Conservation (phyloP, 1,140 invertebrate genomes). For the Cotesia typhae region DNA sequence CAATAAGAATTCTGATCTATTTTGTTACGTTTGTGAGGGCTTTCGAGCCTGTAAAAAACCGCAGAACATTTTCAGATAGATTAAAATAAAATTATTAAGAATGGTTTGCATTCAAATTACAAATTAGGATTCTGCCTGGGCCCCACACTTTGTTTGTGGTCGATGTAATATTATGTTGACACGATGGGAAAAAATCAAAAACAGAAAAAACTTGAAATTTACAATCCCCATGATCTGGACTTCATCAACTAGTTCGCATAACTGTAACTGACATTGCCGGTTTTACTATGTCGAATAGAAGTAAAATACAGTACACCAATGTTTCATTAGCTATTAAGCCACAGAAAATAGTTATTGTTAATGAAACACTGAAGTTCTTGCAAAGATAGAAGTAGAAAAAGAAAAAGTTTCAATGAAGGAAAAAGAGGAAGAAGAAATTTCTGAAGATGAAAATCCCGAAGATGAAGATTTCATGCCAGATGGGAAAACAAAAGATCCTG, state of each 20-base stretch:
- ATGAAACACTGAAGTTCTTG: neutral
- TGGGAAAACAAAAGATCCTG: neutral
- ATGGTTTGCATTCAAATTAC: too few relatives aligned
- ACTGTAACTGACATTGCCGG: neutral
- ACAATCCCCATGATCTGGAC: neutral
- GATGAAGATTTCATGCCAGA: neutral
- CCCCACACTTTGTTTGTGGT: neutral
- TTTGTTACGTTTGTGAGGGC: neutral
- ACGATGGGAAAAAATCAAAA: neutral
- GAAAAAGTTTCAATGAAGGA: neutral
- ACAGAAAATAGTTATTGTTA: neutral
- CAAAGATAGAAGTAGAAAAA: neutral
- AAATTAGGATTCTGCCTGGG: too few relatives aligned
- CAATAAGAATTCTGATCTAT: neutral
- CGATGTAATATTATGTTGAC: neutral
- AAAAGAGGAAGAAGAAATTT: neutral
- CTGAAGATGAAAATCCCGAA: neutral
- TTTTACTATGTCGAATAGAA: neutral
- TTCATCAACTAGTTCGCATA: neutral
- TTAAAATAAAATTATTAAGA: neutral
- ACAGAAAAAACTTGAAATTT: neutral
- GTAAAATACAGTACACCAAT: neutral
- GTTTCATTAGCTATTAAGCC: too few relatives aligned
- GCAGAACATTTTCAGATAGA: neutral
- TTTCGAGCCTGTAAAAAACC: neutral